Base-by-base conservation (phyloP, 2,888 invertebrate genomes). In the Drosophila phalerata region DNA sequence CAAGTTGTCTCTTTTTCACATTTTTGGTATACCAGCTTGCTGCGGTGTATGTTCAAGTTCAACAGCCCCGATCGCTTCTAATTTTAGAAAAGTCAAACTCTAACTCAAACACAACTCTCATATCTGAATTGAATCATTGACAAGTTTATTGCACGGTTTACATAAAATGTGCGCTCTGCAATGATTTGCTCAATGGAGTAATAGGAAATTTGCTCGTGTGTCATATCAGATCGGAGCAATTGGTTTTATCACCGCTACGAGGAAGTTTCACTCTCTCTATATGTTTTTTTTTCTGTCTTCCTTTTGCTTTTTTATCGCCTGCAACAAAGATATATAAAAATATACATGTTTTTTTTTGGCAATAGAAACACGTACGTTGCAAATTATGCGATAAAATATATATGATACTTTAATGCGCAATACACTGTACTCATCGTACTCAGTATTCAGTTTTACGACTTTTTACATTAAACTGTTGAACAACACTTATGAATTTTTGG, bases 311-410 rank as follows among this genome's bases (percentile, higher is more conserved):
- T 55, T 69, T 58, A 51, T 69, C 43, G 42, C n/a, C n/a, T 56
- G 53, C 69, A 65, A 32, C 55, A 62, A 32, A 55, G 11, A 34
- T 25, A 19, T 32, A 38, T 28, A 28, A 28, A 28, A 28, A 8
- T 48, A 55, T 57, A 28, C 25, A 15, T 11, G 19, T 38, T 47
- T 42, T 49, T 61, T 78, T 58, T 79, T 68, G 69, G 63, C 77
- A 71, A 64, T 61, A 60, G 77, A 69, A 69, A 77, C 77, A 80
- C 80, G 80, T 77, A 77, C 77, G 48, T 66, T 65, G 77, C 85
- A 88, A 81, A 88, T 85, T 83, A 76, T 85, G 79, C 88, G 75
- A 85, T 85, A 83, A 85, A 88, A 83, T 73, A 70, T 68, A 47
- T 57, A 49, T 42, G 64, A 42, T 57, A 49, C 37, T 73, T 49